phyloP scores from a whole-genome alignment of 2,888 invertebrate genomes.

The Schizotus pectinicornis region DNA sequence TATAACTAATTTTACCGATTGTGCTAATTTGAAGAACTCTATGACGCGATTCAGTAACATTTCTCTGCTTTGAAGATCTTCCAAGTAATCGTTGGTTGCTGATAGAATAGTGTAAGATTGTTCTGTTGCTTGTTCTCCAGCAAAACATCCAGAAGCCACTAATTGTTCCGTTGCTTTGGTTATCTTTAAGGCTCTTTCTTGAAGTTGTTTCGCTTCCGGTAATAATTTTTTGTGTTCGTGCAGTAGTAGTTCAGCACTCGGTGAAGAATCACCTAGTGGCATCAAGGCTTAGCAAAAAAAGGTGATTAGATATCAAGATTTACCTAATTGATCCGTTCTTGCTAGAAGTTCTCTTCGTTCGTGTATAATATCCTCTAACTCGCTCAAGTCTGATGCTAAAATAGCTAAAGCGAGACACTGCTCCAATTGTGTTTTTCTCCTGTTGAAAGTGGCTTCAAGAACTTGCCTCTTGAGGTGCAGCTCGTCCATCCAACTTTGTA shows the following conservation, averaged over 20 bases:
- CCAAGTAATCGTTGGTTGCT: conserved; percentile 72
- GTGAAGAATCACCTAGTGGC: conserved; percentile 70
- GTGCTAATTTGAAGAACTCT: conserved; percentile 73
- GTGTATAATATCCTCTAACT: conserved; percentile 66
- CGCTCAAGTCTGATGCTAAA: conserved; percentile 73
- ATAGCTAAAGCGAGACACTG: conserved; percentile 78
- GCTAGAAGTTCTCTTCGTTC: conserved; percentile 64
- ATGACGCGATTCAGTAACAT: conserved; percentile 70
- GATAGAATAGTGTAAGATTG: conserved; percentile 72
- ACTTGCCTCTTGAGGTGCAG: conserved; percentile 76
- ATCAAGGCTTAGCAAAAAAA: too few relatives aligned
- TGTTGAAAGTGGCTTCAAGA: conserved; percentile 72
- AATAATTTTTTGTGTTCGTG: conserved; percentile 73
- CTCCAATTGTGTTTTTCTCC: conserved; percentile 76
- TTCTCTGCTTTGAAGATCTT: conserved; percentile 73
- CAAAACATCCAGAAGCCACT: conserved; percentile 72
- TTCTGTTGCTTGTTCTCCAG: conserved; percentile 70
- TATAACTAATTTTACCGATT: conserved; percentile 61
- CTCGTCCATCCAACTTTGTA: conserved; percentile 76
- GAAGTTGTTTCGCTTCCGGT: conserved; percentile 73
- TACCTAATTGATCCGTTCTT: conserved; percentile 66
- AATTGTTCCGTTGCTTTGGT: conserved; percentile 80
- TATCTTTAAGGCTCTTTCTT: conserved; percentile 77
- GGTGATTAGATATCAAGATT: too few relatives aligned
- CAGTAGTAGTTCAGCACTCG: conserved; percentile 71